Conservation (phyloP, 2,888 invertebrate genomes). For the Notodonta dromedarius region DNA sequence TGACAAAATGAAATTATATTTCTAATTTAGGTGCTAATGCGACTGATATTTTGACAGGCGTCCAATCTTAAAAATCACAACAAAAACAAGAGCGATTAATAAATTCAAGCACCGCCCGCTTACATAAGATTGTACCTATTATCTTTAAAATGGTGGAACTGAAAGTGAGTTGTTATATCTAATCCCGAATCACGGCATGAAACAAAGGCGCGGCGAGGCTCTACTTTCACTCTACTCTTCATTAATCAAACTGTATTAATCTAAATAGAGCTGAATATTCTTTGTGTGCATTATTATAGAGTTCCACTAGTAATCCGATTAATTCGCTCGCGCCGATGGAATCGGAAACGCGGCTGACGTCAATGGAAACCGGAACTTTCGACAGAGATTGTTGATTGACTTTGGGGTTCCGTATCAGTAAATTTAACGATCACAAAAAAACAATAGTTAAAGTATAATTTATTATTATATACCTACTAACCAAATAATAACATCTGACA, state of each 20-base stretch:
- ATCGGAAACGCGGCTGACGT: slow-evolving; percentile 31
- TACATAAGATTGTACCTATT: slow-evolving; percentile 30
- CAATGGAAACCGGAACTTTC: slow-evolving; percentile 28
- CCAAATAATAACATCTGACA: too few species aligned
- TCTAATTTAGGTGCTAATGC: slow-evolving; percentile 1
- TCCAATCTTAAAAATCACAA: slow-evolving; percentile 27
- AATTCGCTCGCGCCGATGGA: slow-evolving; percentile 23
- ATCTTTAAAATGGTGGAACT: slow-evolving; percentile 48
- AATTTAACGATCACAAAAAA: slow-evolving; percentile 1
- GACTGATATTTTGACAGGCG: slow-evolving; percentile 34
- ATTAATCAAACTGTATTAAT: slow-evolving; percentile 73
- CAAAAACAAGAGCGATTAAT: slow-evolving; percentile 23
- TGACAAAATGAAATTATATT: not conserved
- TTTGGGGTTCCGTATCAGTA: slow-evolving; percentile 7
- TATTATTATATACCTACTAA: too few species aligned
- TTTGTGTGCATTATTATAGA: slow-evolving; percentile 34
- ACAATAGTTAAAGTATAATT: too few species aligned
- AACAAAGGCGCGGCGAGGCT: slow-evolving; percentile 52
- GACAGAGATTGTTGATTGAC: slow-evolving; percentile 19
- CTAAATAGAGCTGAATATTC: slow-evolving; percentile 55
- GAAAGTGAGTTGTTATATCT: slow-evolving; percentile 43
- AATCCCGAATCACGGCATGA: slow-evolving; percentile 47
- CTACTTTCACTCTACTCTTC: slow-evolving; percentile 63
- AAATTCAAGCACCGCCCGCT: slow-evolving; percentile 20
- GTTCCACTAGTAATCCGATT: slow-evolving; percentile 38